Conservation (phyloP, 1,140 invertebrate species). For the Phortica variegata region DNA sequence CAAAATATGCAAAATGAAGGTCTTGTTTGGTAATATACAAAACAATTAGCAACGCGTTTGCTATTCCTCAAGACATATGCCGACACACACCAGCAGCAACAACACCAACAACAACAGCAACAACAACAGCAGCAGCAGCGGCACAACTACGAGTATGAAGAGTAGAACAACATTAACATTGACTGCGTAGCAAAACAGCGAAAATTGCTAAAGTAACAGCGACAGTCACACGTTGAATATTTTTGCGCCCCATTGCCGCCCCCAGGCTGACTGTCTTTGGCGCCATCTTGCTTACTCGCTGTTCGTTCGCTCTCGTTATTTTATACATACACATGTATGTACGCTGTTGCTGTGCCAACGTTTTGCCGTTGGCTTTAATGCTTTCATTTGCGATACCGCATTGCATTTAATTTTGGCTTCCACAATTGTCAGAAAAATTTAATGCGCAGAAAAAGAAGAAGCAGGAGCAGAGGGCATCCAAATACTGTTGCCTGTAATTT, state of each 20-base stretch:
- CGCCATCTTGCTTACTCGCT: slow-evolving; percentile 29
- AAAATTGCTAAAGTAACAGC: too few species aligned
- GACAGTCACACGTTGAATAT: too few species aligned
- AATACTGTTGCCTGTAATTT: slow-evolving; percentile 14
- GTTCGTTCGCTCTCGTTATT: slow-evolving; percentile 3
- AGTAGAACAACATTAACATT: slow-evolving; percentile 3
- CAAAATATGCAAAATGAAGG: slow-evolving; percentile 73
- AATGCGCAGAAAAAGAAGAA: slow-evolving; percentile 21
- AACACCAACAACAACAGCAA: slow-evolving; percentile 22
- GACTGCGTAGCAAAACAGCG: slow-evolving; percentile 5
- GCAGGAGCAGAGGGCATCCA: slow-evolving; percentile 8
- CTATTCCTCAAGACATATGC: slow-evolving; percentile 35
- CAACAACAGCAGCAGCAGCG: slow-evolving; percentile 15
- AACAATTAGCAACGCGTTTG: slow-evolving; percentile 55
- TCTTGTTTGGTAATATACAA: slow-evolving; percentile 68
- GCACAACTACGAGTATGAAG: slow-evolving; percentile 12
- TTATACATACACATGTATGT: slow-evolving; percentile 1
- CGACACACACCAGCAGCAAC: slow-evolving; percentile 26
- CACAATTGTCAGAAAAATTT: too few species aligned
- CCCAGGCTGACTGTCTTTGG: slow-evolving; percentile 10
- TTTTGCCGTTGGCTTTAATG: too few species aligned
- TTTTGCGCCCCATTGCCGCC: slow-evolving; percentile 27
- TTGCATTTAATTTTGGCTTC: too few species aligned
- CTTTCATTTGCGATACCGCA: too few species aligned
- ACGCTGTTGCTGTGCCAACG: too few species aligned